These are phyloP conservation scores for Propithecus perrieri DNA, from an alignment of 2,797 vertebrate species.

Conservation along the genomic window DNA sequence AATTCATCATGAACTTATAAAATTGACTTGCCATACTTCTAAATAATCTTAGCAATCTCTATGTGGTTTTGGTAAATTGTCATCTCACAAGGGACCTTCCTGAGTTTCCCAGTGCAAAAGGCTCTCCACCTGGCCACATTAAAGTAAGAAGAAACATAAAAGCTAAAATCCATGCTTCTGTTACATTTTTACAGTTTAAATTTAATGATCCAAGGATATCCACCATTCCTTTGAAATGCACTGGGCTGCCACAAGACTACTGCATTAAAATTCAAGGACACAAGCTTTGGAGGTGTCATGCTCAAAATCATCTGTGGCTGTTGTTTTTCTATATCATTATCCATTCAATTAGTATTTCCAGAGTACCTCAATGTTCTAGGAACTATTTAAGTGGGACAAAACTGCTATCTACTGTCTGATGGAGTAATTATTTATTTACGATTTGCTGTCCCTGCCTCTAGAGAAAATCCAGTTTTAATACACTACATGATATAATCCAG, in stretches of 20 bases:
- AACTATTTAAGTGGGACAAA: background rate
- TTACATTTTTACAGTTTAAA: conserved; percentile 23
- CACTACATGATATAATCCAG: background rate
- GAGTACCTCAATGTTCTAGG: background rate
- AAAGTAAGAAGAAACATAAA: background rate
- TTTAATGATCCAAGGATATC: background rate
- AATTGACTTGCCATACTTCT: conserved; percentile 19
- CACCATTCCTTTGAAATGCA: background rate
- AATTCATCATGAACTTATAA: conserved; percentile 45
- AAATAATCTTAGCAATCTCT: background rate
- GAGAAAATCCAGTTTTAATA: background rate
- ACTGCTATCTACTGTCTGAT: background rate
- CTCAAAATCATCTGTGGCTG: background rate
- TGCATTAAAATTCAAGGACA: background rate
- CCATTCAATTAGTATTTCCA: conserved; percentile 22
- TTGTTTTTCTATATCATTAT: conserved; percentile 29
- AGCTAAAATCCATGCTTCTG: background rate
- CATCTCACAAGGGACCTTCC: background rate
- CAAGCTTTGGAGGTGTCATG: background rate
- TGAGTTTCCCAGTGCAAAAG: background rate
- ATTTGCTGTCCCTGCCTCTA: background rate
- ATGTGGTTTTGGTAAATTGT: background rate
- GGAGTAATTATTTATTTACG: background rate
- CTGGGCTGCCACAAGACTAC: background rate
- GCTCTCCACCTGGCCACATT: background rate